phyloP scores from a whole-genome alignment of 1,140 invertebrate genomes.

The Caerostris extrusa region DNA sequence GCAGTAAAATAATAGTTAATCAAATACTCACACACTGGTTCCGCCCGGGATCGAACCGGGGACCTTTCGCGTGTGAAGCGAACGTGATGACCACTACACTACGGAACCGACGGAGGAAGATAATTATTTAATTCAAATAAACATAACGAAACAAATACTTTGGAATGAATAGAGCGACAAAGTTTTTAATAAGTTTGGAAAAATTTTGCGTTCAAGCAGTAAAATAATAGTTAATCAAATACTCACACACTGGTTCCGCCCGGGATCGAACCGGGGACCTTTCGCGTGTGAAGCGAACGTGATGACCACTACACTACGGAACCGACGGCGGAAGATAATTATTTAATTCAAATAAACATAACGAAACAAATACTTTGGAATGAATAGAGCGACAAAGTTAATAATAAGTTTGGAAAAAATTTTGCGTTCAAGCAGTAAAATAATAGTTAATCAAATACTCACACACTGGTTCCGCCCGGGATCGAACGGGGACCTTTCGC shows the following conservation, averaged over 20 bases:
- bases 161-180: neutral
- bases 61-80: slow-evolving; percentile 91
- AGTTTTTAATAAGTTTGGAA: no score
- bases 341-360: neutral
- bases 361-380: neutral
- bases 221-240: no score
- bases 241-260: slow-evolving; percentile 83
- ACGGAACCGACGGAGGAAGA: neutral
- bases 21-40: slow-evolving; percentile 79
- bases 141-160: no score
- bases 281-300: slow-evolving; percentile 90
- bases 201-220: no score
- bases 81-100: slow-evolving; percentile 88
- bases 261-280: slow-evolving; percentile 91
- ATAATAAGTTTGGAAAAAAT: no score
- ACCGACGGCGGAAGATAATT: neutral
- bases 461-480: no score
- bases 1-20: no score
- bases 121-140: neutral
- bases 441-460: no score
- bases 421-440: no score
- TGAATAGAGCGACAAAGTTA: neutral
- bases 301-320: slow-evolving; percentile 86
- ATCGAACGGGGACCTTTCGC: no score
- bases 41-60: slow-evolving; percentile 90